phyloP scores from a whole-genome alignment of 1,140 invertebrate genomes.

The Drosophila azteca region DNA sequence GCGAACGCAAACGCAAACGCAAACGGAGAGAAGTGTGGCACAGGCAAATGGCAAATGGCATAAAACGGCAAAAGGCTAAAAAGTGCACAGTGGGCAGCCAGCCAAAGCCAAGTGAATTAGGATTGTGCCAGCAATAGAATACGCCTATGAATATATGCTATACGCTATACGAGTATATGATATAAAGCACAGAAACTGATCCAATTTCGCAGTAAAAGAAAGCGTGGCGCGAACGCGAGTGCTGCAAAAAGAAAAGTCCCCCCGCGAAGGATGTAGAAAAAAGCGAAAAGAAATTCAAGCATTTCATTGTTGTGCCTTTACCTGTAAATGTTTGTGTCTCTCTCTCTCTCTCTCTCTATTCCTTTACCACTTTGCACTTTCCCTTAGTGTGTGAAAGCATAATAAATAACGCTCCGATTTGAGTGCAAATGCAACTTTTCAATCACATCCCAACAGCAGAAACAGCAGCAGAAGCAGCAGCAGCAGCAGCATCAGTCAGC shows the following conservation, averaged over 20 bases:
- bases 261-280: constrained; percentile 70
- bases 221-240: constrained; percentile 49
- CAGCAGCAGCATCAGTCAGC: constrained; percentile 18
- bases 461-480: constrained; percentile 38
- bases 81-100: constrained; percentile 47
- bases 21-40: constrained; percentile 60
- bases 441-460: constrained; percentile 29
- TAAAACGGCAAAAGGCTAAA: constrained; percentile 24
- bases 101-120: constrained; percentile 52
- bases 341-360: too few relatives aligned
- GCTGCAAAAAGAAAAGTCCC: constrained; percentile 55
- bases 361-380: too few relatives aligned
- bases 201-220: constrained; percentile 21
- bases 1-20: constrained; percentile 72
- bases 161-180: too few relatives aligned
- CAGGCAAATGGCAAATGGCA: constrained; percentile 35
- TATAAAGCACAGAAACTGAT: constrained; percentile 8
- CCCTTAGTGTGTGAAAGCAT: too few relatives aligned
- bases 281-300: constrained; percentile 45
- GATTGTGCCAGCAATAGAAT: constrained; percentile 35
- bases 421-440: background rate
- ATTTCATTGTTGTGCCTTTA: constrained; percentile 77
- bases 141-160: constrained; percentile 27
- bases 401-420: too few relatives aligned
- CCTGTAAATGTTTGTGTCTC: constrained; percentile 37